Percentiles rank a stretch among this genome's conserved stretches.
These are phyloP conservation scores for Penelope pileata DNA, from an alignment of 2,113 vertebrate genomes.

Conservation along the genomic window DNA sequence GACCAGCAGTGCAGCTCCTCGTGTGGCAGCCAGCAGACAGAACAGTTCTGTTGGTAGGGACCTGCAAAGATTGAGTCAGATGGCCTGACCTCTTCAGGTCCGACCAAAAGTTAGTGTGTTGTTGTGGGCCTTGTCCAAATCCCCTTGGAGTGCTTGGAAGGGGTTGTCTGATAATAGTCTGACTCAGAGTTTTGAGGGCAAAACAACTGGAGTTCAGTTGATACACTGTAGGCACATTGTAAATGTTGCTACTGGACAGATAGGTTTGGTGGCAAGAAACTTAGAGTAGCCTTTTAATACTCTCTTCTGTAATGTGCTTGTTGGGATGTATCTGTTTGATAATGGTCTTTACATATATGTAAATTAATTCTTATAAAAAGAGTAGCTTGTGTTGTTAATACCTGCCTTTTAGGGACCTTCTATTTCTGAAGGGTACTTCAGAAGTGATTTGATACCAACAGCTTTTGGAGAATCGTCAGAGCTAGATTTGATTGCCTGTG, in stretches of 20 bases:
- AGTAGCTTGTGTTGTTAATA: not conserved
- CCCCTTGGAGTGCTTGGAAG: no score
- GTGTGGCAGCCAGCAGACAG: no score
- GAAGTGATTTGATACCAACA: not conserved
- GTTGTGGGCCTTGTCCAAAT: no score
- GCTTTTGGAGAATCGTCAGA: not conserved
- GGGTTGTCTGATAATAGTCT: not conserved
- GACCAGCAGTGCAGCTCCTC: not conserved
- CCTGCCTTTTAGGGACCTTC: not conserved
- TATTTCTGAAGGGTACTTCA: not conserved
- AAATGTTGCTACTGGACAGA: not conserved
- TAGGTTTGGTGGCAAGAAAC: not conserved
- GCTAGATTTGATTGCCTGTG: not conserved
- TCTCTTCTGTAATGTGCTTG: not conserved
- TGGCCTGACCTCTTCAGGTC: no score
- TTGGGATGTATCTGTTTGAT: not conserved
- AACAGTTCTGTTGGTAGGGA: no score
- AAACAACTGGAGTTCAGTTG: not conserved
- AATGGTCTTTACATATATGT: conserved; percentile 9
- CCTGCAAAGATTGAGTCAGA: no score
- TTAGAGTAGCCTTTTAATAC: not conserved
- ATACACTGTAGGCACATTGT: fast-evolving
- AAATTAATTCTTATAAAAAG: not conserved
- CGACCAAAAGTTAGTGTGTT: no score
- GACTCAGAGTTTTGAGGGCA: not conserved